phyloP scores from a whole-genome alignment of 2,888 invertebrate genomes.

The Kuschelorhynchus macadamiae region DNA sequence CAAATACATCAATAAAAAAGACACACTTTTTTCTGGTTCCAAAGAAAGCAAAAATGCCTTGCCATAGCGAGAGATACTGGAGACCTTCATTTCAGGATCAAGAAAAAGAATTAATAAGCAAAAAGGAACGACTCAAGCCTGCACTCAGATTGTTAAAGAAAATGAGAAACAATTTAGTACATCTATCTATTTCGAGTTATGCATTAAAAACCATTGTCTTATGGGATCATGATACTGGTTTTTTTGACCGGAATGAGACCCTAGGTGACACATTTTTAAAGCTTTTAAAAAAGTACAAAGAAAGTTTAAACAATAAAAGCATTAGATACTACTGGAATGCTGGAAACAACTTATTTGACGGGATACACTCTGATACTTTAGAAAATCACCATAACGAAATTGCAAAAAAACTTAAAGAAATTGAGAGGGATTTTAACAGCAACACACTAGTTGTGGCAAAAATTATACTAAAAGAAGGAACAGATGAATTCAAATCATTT shows the following conservation, averaged over 20 bases:
- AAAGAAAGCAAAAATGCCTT: conserved; percentile 11
- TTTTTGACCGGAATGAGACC: conserved; percentile 8
- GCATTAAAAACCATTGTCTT: conserved; percentile 33
- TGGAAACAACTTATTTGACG: conserved; percentile 68
- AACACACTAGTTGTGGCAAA: conserved; percentile 18
- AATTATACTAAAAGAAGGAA: conserved; percentile 24
- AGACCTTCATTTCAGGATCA: conserved; percentile 40
- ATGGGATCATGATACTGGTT: conserved; percentile 11
- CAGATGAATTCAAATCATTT: conserved; percentile 16
- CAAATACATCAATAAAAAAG: conserved; percentile 1
- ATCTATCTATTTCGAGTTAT: conserved; percentile 26
- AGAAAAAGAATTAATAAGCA: conserved; percentile 26
- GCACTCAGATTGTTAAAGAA: conserved; percentile 35
- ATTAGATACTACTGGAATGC: conserved; percentile 72
- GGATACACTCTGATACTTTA: conserved; percentile 36
- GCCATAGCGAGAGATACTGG: conserved; percentile 27
- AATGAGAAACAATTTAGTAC: conserved; percentile 29
- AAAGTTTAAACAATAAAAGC: conserved; percentile 60
- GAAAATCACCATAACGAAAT: conserved; percentile 29
- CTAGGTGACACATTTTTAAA: conserved; percentile 59
- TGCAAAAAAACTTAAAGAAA: not conserved
- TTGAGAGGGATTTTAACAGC: not conserved
- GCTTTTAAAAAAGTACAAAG: conserved; percentile 67
- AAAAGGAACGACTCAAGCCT: conserved; percentile 33
- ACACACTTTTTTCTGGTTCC: conserved; percentile 33